Percentiles rank a stretch among this genome's conserved stretches.
Evolutionary conservation across 2,888 invertebrate species (phyloP).

Genomic region (Ophion slaviceki): DNA sequence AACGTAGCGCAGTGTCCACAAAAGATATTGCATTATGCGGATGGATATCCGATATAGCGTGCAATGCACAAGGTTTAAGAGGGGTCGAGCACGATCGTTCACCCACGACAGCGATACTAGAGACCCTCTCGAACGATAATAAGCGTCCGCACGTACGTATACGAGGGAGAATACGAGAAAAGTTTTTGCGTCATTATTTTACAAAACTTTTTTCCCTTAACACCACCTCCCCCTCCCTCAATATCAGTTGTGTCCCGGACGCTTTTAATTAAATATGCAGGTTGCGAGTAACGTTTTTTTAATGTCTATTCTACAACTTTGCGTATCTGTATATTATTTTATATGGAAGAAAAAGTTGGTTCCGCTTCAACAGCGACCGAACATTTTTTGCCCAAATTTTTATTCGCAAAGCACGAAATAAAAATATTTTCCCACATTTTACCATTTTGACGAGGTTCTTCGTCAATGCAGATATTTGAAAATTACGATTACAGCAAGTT

Average conservation of each 20-base stretch:
- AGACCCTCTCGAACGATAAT: conserved; percentile 23
- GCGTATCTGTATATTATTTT: background rate
- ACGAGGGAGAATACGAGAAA: conserved; percentile 29
- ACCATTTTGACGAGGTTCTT: background rate
- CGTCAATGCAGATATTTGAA: background rate
- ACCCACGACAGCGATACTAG: conserved; percentile 31
- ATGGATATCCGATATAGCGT: conserved; percentile 52
- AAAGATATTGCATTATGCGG: conserved; percentile 55
- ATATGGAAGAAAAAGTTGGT: background rate
- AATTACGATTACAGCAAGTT: background rate
- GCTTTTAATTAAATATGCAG: conserved; percentile 42
- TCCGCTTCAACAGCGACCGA: background rate
- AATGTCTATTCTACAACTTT: background rate
- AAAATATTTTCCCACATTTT: background rate
- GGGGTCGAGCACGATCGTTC: conserved; percentile 49
- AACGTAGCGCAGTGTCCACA: conserved; percentile 33
- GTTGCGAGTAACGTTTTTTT: conserved; percentile 7
- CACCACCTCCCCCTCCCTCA: background rate
- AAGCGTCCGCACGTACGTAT: conserved; percentile 5
- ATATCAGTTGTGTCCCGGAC: conserved; percentile 8
- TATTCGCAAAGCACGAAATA: background rate
- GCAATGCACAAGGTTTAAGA: conserved; percentile 25
- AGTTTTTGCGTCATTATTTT: conserved; percentile 49
- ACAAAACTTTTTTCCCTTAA: conserved; percentile 25
- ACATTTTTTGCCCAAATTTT: background rate